These are phyloP conservation scores for Xestia rhomboidea DNA, from an alignment of 2,888 invertebrate species.

Conservation along the genomic window DNA sequence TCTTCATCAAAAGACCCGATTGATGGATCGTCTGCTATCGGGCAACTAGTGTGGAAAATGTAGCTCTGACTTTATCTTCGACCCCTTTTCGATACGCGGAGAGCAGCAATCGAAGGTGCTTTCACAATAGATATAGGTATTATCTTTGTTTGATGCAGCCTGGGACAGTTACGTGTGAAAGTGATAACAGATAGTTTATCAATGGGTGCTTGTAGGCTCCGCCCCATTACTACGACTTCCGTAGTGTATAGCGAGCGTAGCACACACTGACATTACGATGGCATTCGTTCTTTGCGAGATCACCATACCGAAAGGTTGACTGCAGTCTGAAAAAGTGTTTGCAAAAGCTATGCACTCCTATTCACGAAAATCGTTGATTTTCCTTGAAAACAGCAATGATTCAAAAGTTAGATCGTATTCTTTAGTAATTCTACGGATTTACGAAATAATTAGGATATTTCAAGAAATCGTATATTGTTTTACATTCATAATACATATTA, in stretches of 20 bases:
- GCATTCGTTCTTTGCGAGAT: not conserved
- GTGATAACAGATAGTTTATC: constrained; percentile 61
- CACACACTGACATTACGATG: constrained; percentile 10
- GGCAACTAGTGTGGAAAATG: constrained; percentile 42
- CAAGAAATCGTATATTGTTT: not conserved
- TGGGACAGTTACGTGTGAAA: constrained; percentile 53
- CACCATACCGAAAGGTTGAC: not conserved
- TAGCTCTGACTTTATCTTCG: constrained; percentile 60
- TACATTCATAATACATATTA: not conserved
- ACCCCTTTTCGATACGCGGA: constrained; percentile 57
- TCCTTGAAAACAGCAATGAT: not conserved
- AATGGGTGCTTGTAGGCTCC: constrained; percentile 48
- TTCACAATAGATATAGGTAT: constrained; percentile 2
- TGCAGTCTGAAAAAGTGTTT: not conserved
- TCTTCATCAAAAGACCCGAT: constrained; percentile 8
- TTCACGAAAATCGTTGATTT: not conserved
- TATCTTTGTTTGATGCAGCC: constrained; percentile 43
- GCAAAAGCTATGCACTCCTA: not conserved
- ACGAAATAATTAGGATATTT: not conserved
- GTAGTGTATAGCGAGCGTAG: constrained; percentile 10
- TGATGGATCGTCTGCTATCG: constrained; percentile 29
- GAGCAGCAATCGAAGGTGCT: constrained; percentile 39
- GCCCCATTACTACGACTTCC: constrained; percentile 45
- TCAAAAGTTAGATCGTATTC: too few species aligned
- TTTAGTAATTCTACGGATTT: too few species aligned